These are phyloP conservation scores for Poeciliopsis presidionis DNA, from an alignment of 2,797 vertebrate genomes.

Conservation along the genomic window DNA sequence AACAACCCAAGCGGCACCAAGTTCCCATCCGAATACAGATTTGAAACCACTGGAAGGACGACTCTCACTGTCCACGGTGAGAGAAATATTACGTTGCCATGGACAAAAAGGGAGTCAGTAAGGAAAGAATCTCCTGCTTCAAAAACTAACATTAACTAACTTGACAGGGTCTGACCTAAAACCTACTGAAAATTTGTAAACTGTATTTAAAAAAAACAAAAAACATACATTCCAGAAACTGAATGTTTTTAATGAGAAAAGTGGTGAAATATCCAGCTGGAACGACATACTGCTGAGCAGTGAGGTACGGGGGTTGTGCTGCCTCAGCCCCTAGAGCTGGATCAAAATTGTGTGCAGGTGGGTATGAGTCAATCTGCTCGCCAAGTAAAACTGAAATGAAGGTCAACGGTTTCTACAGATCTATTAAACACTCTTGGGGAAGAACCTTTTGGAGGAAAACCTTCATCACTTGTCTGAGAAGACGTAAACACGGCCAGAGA, in stretches of 20 bases:
- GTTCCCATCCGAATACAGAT: not conserved
- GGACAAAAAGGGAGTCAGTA: not conserved
- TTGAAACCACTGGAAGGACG: not conserved
- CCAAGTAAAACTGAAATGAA: not conserved
- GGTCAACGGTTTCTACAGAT: too few relatives aligned
- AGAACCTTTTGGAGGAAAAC: not conserved
- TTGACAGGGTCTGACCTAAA: not conserved
- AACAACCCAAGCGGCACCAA: not conserved
- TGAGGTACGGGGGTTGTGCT: not conserved
- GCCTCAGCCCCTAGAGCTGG: not conserved
- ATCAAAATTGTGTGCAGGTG: not conserved
- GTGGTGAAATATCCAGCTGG: not conserved
- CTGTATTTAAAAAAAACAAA: not conserved
- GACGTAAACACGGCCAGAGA: slow-evolving; percentile 62
- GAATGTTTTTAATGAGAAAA: not conserved
- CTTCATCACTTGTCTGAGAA: slow-evolving; percentile 50
- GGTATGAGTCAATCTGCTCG: not conserved
- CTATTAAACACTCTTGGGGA: too few relatives aligned
- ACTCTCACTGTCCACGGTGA: not conserved
- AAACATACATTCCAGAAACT: not conserved
- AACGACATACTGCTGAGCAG: not conserved
- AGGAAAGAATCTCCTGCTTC: not conserved
- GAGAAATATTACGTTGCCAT: not conserved
- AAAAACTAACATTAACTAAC: not conserved
- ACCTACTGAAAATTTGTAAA: not conserved